phyloP scores from a whole-genome alignment of 2,113 vertebrate species.

The Microcebus griseorufus region DNA sequence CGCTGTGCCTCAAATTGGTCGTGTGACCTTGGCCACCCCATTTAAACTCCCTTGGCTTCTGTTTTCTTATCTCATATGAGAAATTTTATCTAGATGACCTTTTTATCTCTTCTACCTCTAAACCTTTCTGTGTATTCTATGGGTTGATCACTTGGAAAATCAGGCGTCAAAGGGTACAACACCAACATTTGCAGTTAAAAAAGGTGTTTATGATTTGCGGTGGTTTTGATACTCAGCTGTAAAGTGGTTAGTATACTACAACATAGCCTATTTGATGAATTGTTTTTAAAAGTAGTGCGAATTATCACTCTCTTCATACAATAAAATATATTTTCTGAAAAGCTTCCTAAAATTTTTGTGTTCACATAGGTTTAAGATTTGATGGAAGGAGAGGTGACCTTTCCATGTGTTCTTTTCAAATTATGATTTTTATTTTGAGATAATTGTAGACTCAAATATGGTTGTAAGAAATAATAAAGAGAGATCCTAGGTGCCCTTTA shows the following conservation, averaged over 20 bases:
- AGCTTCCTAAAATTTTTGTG: neutral
- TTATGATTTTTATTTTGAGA: neutral
- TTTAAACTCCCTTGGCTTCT: neutral
- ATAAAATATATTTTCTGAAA: neutral
- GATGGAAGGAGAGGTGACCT: neutral
- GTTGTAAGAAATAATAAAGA: neutral
- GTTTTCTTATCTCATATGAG: constrained; percentile 41
- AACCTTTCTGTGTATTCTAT: neutral
- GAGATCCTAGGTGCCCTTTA: neutral
- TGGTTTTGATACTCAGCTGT: neutral
- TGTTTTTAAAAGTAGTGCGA: neutral
- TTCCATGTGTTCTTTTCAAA: neutral
- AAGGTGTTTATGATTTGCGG: neutral
- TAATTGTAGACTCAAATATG: neutral
- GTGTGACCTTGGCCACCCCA: neutral
- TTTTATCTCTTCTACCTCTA: constrained; percentile 32
- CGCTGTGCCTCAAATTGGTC: neutral
- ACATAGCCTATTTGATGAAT: neutral
- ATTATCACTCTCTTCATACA: neutral
- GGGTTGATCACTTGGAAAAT: constrained; percentile 7
- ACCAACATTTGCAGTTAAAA: neutral
- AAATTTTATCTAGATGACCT: constrained; percentile 36
- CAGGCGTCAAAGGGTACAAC: neutral
- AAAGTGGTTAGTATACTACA: neutral
- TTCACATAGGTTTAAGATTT: neutral